Percentiles rank a stretch among this genome's conserved stretches.
Conservation (phyloP, 2,888 invertebrate species). For the Netelia inedita region DNA sequence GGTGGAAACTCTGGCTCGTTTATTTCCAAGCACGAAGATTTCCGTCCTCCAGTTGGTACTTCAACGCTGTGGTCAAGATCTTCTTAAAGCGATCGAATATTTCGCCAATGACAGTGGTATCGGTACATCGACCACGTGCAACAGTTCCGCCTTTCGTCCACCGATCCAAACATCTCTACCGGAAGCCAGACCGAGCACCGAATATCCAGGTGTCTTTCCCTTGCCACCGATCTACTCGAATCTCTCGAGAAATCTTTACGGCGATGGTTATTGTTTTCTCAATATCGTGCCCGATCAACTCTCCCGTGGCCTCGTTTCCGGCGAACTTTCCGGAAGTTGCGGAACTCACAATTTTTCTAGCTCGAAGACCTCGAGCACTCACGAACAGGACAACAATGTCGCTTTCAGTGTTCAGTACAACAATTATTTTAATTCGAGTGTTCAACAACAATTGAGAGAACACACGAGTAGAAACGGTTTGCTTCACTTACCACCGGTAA, state of each 20-base stretch:
- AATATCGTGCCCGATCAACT: constrained; percentile 81
- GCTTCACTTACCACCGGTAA: constrained; percentile 80
- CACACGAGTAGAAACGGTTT: constrained; percentile 69
- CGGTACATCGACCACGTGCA: constrained; percentile 73
- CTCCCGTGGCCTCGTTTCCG: constrained; percentile 71
- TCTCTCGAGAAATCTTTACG: constrained; percentile 77
- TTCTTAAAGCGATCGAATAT: constrained; percentile 95
- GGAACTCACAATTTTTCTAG: constrained; percentile 38
- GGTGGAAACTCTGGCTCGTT: constrained; percentile 93
- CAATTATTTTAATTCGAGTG: constrained; percentile 76
- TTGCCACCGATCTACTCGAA: constrained; percentile 78
- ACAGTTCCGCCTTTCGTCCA: constrained; percentile 73
- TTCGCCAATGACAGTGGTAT: constrained; percentile 85
- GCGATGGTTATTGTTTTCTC: constrained; percentile 79
- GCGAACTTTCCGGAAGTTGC: constrained; percentile 52
- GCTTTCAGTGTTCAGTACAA: constrained; percentile 79
- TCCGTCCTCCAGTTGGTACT: constrained; percentile 96
- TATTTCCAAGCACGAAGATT: constrained; percentile 96
- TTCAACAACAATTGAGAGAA: constrained; percentile 79
- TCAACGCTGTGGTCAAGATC: constrained; percentile 96
- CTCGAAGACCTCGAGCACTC: constrained; percentile 54
- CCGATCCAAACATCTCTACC: constrained; percentile 64
- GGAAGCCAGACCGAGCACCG: constrained; percentile 64
- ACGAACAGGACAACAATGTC: constrained; percentile 75
- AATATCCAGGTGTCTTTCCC: constrained; percentile 68